These are phyloP conservation scores for Andrena bucephala DNA, from an alignment of 2,888 invertebrate genomes.

Conservation along the genomic window DNA sequence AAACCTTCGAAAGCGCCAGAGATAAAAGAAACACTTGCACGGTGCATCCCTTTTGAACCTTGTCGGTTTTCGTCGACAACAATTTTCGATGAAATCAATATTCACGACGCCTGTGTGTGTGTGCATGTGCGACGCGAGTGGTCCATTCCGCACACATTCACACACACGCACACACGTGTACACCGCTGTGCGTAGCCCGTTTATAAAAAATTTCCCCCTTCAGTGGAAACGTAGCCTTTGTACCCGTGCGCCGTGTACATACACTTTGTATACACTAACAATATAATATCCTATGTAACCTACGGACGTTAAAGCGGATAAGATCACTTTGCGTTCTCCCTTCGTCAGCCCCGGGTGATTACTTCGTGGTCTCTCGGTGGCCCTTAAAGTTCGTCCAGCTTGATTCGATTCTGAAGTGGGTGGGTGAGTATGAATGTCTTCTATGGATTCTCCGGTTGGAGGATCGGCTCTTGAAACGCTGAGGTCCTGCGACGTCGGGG, in stretches of 20 bases:
- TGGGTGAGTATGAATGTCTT: background rate
- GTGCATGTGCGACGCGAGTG: background rate
- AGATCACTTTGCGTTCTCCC: conserved; percentile 79
- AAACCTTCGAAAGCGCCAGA: background rate
- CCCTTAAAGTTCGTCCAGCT: conserved; percentile 51
- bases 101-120: conserved; percentile 1
- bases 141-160: conserved; percentile 7
- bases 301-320: conserved; percentile 82
- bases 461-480: background rate
- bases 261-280: conserved; percentile 70
- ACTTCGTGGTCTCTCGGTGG: conserved; percentile 52
- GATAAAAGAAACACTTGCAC: conserved; percentile 2
- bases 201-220: conserved; percentile 67
- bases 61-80: conserved; percentile 12
- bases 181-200: conserved; percentile 55
- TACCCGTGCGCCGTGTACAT: conserved; percentile 76
- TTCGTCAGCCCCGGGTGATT: conserved; percentile 57
- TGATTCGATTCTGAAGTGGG: background rate
- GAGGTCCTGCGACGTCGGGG: background rate
- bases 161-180: conserved; percentile 17
- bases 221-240: conserved; percentile 76
- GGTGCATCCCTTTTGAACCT: conserved; percentile 16
- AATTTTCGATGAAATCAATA: conserved; percentile 50
- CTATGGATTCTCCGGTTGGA: background rate
- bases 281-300: conserved; percentile 78